Evolutionary conservation across 37 sponge, comb jelly and placozoan genomes (phyloP).

Genomic region (Cliona cf. orientalis): DNA sequence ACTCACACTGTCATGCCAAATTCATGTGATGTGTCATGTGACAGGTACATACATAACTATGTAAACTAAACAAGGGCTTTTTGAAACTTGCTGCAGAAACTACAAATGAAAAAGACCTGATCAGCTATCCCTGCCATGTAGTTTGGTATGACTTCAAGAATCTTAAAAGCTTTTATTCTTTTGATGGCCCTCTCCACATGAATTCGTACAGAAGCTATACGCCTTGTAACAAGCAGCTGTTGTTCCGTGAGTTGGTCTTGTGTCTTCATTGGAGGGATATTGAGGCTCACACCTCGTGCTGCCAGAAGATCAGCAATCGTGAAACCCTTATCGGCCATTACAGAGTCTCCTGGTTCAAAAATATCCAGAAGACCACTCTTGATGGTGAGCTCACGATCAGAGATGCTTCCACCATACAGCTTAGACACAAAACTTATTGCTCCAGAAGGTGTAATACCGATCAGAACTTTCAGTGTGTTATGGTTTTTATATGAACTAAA

Average conservation of each 20-base stretch:
- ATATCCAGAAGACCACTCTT: slow-evolving; percentile 41
- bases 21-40: background rate
- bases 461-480: slow-evolving; percentile 55
- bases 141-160: slow-evolving; percentile 40
- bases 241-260: slow-evolving; percentile 24
- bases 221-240: slow-evolving; percentile 34
- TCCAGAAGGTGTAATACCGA: slow-evolving; percentile 56
- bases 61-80: slow-evolving; percentile 19
- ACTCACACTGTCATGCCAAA: background rate
- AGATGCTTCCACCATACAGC: slow-evolving; percentile 46
- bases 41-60: background rate
- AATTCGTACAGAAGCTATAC: slow-evolving; percentile 56
- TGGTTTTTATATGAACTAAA: slow-evolving; percentile 43
- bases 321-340: slow-evolving; percentile 73
- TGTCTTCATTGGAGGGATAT: slow-evolving; percentile 58
- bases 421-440: slow-evolving; percentile 47
- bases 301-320: slow-evolving; percentile 55
- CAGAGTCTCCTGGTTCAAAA: slow-evolving; percentile 46
- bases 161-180: slow-evolving; percentile 49
- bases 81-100: slow-evolving; percentile 47
- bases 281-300: slow-evolving; percentile 39
- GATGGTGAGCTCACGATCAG: slow-evolving; percentile 49
- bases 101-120: slow-evolving; percentile 64
- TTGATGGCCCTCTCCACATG: slow-evolving; percentile 61
- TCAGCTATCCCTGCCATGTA: slow-evolving; percentile 31